These are phyloP conservation scores for Cepaea hortensis DNA, from an alignment of 2,888 invertebrate species.

Conservation along the genomic window DNA sequence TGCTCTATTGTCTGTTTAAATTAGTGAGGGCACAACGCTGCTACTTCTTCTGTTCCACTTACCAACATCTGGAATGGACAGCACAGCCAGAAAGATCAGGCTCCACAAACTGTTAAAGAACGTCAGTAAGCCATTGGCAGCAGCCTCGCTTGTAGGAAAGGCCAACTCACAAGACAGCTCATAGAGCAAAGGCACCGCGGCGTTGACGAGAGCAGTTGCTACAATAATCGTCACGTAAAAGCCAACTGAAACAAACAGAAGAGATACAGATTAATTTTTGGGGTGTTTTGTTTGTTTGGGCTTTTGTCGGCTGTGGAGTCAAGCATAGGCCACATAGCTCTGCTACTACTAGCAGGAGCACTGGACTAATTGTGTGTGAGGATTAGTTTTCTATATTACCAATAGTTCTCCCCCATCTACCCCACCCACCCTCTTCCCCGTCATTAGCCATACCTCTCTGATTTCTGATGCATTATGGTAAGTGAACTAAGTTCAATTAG, in stretches of 20 bases:
- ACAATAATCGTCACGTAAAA: conserved; percentile 59
- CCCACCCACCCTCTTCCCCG: neutral
- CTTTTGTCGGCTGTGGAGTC: neutral
- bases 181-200: conserved; percentile 63
- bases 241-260: conserved; percentile 57
- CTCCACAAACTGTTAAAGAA: conserved; percentile 63
- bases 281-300: neutral
- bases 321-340: too few species aligned
- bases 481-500: too few species aligned
- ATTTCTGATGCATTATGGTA: neutral
- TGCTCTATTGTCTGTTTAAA: too few species aligned
- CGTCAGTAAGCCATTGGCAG: conserved; percentile 68
- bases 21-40: too few species aligned
- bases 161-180: conserved; percentile 67
- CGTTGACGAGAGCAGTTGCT: conserved; percentile 59
- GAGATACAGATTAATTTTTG: neutral
- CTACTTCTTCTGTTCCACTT: conserved; percentile 1
- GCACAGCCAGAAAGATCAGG: conserved; percentile 62
- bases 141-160: conserved; percentile 67
- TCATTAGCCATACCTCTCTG: neutral
- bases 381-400: too few species aligned
- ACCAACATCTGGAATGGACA: conserved; percentile 64
- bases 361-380: too few species aligned
- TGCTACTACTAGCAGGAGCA: too few species aligned
- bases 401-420: too few species aligned